Percentiles rank a stretch among this genome's conserved stretches.
Conservation (phyloP, 92 coral and sea anemone genomes). For the Actinostola sp. region DNA sequence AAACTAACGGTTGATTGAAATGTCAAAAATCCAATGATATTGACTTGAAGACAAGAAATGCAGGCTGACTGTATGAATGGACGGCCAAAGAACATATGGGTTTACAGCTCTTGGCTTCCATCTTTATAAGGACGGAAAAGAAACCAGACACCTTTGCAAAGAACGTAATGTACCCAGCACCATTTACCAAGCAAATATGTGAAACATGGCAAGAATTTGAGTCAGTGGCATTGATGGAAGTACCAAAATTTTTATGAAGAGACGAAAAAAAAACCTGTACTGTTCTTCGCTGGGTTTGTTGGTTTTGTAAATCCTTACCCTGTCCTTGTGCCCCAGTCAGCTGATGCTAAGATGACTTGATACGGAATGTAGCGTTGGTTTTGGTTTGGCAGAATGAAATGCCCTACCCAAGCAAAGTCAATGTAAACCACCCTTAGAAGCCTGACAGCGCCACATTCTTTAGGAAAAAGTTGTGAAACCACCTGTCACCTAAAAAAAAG, state of each 20-base stretch:
- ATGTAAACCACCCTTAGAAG: conserved; percentile 54
- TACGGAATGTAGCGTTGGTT: conserved; percentile 32
- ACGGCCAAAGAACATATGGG: conserved; percentile 16
- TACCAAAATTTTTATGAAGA: conserved; percentile 27
- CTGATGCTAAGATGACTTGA: conserved; percentile 63
- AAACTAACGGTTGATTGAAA: conserved; percentile 21
- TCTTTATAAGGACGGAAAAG: conserved; percentile 12
- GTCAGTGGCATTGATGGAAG: conserved; percentile 40
- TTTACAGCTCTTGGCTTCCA: conserved; percentile 38
- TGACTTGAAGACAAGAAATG: conserved; percentile 8
- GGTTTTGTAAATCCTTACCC: conserved; percentile 25
- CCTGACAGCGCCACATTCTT: conserved; percentile 39
- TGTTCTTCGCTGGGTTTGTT: not conserved
- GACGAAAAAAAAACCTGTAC: conserved; percentile 10
- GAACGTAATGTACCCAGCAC: conserved; percentile 30
- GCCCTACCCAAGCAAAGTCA: conserved; percentile 34
- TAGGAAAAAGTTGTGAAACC: conserved; percentile 19
- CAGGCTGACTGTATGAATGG: conserved; percentile 43
- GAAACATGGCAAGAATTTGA: conserved; percentile 45
- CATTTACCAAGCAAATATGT: not conserved
- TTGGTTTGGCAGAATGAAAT: conserved; percentile 57
- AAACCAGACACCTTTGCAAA: conserved; percentile 34
- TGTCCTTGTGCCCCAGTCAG: conserved; percentile 45
- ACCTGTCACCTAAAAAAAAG: conserved; percentile 30
- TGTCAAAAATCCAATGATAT: conserved; percentile 18